These are phyloP conservation scores for Schizopygopsis malacanthus DNA, from an alignment of 2,797 vertebrate species.

Conservation along the genomic window DNA sequence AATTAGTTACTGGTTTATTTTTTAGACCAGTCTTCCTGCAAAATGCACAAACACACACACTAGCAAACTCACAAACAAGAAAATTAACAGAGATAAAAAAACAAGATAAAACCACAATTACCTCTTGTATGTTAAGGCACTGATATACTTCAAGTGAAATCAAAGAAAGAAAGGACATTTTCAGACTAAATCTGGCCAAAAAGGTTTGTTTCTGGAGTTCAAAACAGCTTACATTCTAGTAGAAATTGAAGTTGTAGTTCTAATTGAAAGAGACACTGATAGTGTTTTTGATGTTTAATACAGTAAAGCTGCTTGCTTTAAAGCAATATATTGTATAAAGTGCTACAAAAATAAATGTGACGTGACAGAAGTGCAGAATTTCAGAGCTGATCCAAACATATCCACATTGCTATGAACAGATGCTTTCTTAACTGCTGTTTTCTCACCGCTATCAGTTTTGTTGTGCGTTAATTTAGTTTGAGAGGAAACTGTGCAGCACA, in stretches of 20 bases:
- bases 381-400: not conserved
- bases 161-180: not conserved
- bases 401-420: not conserved
- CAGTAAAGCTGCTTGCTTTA: not conserved
- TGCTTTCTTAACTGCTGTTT: not conserved
- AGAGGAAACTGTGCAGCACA: not conserved
- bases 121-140: not conserved
- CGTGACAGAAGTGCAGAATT: not conserved
- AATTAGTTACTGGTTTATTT: constrained; percentile 37
- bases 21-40: not conserved
- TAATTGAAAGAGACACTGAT: not conserved
- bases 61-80: not conserved
- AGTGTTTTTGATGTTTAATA: not conserved
- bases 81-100: not conserved
- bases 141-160: not conserved
- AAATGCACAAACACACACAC: not conserved
- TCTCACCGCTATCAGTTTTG: not conserved
- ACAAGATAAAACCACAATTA: not conserved
- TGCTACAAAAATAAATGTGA: not conserved
- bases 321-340: not conserved
- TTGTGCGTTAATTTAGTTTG: not conserved
- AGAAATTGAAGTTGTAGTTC: not conserved
- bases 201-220: not conserved
- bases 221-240: not conserved
- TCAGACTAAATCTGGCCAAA: not conserved